phyloP scores from a whole-genome alignment of 1,140 invertebrate species.

The Mycetomoellerius zeteki region DNA sequence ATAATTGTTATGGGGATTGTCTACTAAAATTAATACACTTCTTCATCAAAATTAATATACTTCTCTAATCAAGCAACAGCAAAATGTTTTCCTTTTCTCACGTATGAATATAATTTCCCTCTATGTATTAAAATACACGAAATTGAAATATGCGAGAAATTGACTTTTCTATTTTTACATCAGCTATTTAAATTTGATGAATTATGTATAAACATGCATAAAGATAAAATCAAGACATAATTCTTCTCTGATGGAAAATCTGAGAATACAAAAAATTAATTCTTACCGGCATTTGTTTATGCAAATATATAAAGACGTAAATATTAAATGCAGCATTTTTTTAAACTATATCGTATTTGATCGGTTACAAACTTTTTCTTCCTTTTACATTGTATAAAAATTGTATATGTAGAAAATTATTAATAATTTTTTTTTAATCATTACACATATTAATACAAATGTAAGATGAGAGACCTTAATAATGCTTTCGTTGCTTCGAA shows the following conservation, averaged over 20 bases:
- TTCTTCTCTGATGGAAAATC: not conserved
- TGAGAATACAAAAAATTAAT: not conserved
- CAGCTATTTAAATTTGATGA: not conserved
- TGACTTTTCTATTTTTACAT: not conserved
- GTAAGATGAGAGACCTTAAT: not conserved
- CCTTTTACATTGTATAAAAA: not conserved
- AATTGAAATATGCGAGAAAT: not conserved
- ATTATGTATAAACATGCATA: not conserved
- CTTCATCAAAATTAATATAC: not conserved
- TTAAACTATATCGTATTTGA: not conserved
- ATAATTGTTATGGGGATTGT: not conserved
- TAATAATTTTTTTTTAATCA: not conserved
- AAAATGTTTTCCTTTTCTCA: not conserved
- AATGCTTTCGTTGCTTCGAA: not conserved
- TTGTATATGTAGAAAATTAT: not conserved
- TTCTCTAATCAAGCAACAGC: not conserved
- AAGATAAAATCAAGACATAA: not conserved
- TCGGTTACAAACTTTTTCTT: not conserved
- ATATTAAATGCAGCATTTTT: not conserved
- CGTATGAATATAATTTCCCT: not conserved
- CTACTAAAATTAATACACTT: not conserved
- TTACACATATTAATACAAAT: not conserved
- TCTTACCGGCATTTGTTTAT: constrained; percentile 15
- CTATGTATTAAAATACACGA: not conserved
- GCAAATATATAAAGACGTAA: not conserved